Base-by-base conservation (phyloP, 2,797 vertebrate species). In the Sarcophilus harrisii region DNA sequence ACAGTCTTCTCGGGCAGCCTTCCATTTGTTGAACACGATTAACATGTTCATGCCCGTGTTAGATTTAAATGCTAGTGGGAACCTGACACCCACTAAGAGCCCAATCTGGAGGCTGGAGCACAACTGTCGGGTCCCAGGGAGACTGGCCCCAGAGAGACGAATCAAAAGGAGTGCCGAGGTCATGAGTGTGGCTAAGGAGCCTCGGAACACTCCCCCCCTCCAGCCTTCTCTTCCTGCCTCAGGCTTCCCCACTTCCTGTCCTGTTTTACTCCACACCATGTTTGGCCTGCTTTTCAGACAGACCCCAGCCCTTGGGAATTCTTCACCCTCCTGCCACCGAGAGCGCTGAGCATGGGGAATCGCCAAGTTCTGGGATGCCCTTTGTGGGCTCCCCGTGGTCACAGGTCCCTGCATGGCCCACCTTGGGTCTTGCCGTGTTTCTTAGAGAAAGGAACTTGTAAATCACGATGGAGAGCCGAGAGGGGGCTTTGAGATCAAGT, bases 71-170 rank as follows among this genome's bases (percentile, higher is more conserved):
- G 73, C 38, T 27, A 49, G 38, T 45, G 9, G 73, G 38, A 87
- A 87, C 38, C 3, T 49, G 38, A 45, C 38, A 24, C 24, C 38
- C 38, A 87, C 38, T 27, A 87, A 87, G n/a, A 81, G 66, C 62
- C 62, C 13, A 16, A 66, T 66, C 32, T 5, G 5, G 29, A 66
- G 32, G 38, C 1, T 81, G 73, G 73, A 27, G 66, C 66, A 38
- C n/a, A 66, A 49, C 73, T 49, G 89, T 90, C 57, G 94, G 91
- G 60, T 91, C 32, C 90, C 89, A 93, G 96, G 57, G 5, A 94
- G 92, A 94, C 38, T 59, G 87, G 32, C 5, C 92, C 58, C 81
- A 90, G 58, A 94, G 90, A 10, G n/a, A 81, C 27, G 81, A 14
- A n/a, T 60, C 93, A 95, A 49, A 92, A 52, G 21, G 18, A 12